Conservation (phyloP, 2,797 vertebrate species). For the Lagocephalus sceleratus region DNA sequence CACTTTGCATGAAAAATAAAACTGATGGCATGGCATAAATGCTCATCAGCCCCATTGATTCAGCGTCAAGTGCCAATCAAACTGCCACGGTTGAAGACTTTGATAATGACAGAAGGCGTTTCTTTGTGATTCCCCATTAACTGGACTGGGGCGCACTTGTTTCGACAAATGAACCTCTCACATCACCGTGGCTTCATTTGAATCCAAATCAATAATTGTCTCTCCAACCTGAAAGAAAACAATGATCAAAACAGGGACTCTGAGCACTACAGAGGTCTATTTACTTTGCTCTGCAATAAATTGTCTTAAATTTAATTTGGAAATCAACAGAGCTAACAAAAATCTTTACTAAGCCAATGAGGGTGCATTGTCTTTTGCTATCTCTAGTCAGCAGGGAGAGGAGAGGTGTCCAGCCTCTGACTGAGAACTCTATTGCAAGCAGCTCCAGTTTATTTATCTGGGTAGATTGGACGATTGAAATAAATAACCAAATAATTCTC, state of each 20-base stretch:
- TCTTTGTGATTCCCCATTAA: conserved; percentile 68
- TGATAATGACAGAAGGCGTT: conserved; percentile 58
- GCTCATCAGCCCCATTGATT: conserved; percentile 58
- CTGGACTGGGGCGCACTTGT: conserved; percentile 40
- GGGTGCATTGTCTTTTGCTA: conserved; percentile 60
- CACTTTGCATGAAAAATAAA: conserved; percentile 34
- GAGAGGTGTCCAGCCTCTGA: conserved; percentile 65
- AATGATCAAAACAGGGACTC: conserved; percentile 60
- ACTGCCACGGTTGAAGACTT: conserved; percentile 40
- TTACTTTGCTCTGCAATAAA: conserved; percentile 54
- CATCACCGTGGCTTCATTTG: conserved; percentile 62
- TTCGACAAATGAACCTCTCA: conserved; percentile 59
- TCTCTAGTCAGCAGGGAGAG: conserved; percentile 71
- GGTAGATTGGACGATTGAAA: conserved; percentile 81
- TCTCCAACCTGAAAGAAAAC: conserved; percentile 62
- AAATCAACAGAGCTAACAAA: conserved; percentile 54
- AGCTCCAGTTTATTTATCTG: conserved; percentile 71
- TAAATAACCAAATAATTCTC: conserved; percentile 71
- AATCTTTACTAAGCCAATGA: conserved; percentile 66
- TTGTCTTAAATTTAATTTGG: conserved; percentile 70
- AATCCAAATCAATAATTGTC: conserved; percentile 70
- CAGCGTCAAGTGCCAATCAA: conserved; percentile 68
- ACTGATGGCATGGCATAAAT: conserved; percentile 55
- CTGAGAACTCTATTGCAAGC: conserved; percentile 62
- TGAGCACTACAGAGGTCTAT: conserved; percentile 54